A percentile compares a stretch with the other conserved stretches of the same genome.
phyloP scores from a whole-genome alignment of 37 sponge, comb jelly and placozoan species.

The Theonella swinhoei region DNA sequence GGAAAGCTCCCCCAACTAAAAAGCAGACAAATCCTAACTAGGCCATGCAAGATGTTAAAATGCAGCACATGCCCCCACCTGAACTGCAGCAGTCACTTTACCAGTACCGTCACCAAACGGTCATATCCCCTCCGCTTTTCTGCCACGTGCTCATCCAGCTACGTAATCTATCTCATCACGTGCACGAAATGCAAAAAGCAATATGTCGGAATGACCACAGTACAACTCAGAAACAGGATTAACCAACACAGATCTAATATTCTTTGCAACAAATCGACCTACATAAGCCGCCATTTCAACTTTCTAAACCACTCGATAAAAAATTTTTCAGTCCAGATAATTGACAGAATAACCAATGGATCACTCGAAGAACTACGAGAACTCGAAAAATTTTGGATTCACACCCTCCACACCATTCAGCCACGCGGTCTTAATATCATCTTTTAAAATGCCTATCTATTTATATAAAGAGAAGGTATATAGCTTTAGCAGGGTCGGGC shows the following conservation, averaged over 20 bases:
- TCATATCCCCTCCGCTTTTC: slow-evolving; percentile 1
- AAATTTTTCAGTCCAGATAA: slow-evolving; percentile 8
- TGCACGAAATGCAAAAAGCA: slow-evolving; percentile 43
- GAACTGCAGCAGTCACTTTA: not conserved
- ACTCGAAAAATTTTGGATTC: slow-evolving; percentile 21
- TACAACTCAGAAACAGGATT: slow-evolving; percentile 4
- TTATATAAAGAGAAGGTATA: too few species aligned
- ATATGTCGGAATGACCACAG: slow-evolving; percentile 34
- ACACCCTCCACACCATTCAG: not conserved
- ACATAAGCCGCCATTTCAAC: slow-evolving; percentile 22
- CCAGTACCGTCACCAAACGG: slow-evolving; percentile 6
- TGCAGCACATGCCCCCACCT: slow-evolving; percentile 41
- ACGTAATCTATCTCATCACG: slow-evolving; percentile 42
- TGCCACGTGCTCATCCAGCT: slow-evolving; percentile 12
- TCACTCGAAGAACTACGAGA: not conserved
- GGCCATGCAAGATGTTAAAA: not conserved
- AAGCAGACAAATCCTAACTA: not conserved
- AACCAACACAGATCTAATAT: slow-evolving; percentile 34
- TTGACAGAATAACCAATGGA: not conserved
- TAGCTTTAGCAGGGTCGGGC: too few species aligned
- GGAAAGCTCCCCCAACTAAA: not conserved
- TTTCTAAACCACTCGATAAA: slow-evolving; percentile 11
- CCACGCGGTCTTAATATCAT: slow-evolving; percentile 23
- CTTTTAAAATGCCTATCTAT: too few species aligned
- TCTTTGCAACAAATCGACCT: not conserved